phyloP scores from a whole-genome alignment of 2,888 invertebrate genomes.

The Gnatocerus cornutus region DNA sequence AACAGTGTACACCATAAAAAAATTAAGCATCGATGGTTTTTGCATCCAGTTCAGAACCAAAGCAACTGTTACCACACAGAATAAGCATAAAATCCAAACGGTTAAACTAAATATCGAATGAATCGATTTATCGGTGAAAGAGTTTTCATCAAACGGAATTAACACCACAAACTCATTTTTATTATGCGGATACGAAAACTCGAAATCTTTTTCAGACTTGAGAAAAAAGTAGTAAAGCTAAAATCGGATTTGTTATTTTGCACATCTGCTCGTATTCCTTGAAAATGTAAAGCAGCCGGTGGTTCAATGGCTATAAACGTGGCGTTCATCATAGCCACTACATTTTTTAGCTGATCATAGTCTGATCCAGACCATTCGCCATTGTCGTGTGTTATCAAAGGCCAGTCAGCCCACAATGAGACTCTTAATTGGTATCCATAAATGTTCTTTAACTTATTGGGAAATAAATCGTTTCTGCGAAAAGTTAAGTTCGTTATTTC shows the following conservation, averaged over 20 bases:
- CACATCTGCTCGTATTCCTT: not conserved
- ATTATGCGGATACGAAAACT: not conserved
- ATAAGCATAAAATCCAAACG: not conserved
- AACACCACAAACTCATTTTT: not conserved
- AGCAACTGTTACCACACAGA: no score
- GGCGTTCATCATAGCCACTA: conserved; percentile 5
- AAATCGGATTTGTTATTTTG: conserved; percentile 12
- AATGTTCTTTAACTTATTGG: conserved; percentile 21
- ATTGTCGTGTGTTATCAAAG: not conserved
- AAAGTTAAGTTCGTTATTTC: not conserved
- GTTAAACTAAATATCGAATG: not conserved
- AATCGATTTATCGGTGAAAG: not conserved
- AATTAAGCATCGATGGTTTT: no score
- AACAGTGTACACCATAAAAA: not conserved
- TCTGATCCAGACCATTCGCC: conserved; percentile 18
- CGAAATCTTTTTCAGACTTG: not conserved
- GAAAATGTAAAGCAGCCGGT: not conserved
- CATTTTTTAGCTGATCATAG: not conserved
- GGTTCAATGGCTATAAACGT: conserved; percentile 1
- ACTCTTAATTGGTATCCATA: conserved; percentile 16
- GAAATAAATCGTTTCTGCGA: conserved; percentile 7
- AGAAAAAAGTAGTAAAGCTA: conserved; percentile 5
- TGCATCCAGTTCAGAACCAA: no score
- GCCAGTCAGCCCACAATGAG: conserved; percentile 8
- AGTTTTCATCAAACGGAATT: not conserved